Evolutionary conservation across 2,113 vertebrate species (phyloP).

Genomic region (Coptodon rendalli): DNA sequence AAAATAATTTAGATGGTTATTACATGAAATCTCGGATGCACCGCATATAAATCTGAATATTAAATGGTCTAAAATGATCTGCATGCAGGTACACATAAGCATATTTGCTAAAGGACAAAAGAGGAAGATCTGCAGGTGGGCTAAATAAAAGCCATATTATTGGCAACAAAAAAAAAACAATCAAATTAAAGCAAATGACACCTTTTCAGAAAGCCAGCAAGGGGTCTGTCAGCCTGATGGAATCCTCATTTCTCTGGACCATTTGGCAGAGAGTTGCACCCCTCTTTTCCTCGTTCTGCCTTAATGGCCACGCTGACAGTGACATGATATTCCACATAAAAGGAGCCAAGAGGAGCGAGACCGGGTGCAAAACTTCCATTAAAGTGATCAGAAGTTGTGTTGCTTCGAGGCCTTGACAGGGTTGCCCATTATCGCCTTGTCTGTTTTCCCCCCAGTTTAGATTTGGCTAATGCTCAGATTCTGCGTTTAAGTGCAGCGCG

Average conservation of each 20-base stretch:
- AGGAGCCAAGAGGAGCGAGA: constrained; percentile 40
- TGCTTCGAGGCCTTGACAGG: constrained; percentile 44
- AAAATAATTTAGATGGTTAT: neutral
- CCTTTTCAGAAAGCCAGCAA: constrained; percentile 65
- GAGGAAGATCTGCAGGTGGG: constrained; percentile 44
- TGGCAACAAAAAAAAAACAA: constrained; percentile 61
- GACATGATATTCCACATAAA: constrained; percentile 65
- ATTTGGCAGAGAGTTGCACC: constrained; percentile 57
- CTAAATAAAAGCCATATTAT: constrained; percentile 69
- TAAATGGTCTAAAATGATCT: constrained; percentile 17
- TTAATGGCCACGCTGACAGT: constrained; percentile 65
- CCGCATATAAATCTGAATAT: neutral
- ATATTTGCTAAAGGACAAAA: constrained; percentile 12
- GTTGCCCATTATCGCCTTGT: constrained; percentile 25
- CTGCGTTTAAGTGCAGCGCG: neutral
- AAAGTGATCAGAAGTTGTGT: constrained; percentile 55
- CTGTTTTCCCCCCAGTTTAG: constrained; percentile 1
- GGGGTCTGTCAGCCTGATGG: constrained; percentile 67
- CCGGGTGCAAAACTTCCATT: constrained; percentile 47
- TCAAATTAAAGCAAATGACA: constrained; percentile 75
- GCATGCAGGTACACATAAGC: neutral
- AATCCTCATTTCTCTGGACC: constrained; percentile 71
- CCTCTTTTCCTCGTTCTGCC: constrained; percentile 53
- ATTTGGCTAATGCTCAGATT: constrained; percentile 2
- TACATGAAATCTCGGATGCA: neutral